Evolutionary conservation across 2,888 invertebrate species (phyloP).

Genomic region (Luperina testacea): DNA sequence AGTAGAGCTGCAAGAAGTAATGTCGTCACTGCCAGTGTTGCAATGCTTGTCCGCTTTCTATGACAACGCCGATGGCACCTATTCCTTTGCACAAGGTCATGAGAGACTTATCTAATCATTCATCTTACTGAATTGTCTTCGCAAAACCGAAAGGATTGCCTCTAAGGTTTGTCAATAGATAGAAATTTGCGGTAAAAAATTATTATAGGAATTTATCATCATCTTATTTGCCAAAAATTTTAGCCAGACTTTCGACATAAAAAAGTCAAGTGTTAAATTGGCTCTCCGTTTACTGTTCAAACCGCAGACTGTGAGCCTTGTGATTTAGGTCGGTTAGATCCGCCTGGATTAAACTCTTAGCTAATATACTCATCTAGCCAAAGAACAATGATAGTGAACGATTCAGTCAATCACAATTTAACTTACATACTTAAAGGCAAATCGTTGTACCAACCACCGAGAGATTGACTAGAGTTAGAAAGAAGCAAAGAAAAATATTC

Average conservation of each 20-base stretch:
- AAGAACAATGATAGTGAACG: background rate
- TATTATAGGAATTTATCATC: background rate
- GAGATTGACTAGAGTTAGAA: background rate
- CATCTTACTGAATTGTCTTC: conserved; percentile 28
- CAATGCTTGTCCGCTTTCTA: conserved; percentile 50
- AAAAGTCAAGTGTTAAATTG: background rate
- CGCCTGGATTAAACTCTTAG: conserved; percentile 7
- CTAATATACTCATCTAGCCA: conserved; percentile 2
- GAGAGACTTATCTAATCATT: conserved; percentile 46
- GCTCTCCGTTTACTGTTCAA: conserved; percentile 14
- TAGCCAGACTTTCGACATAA: background rate
- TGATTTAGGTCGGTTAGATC: conserved; percentile 11
- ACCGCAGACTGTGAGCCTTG: conserved; percentile 24
- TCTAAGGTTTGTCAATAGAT: conserved; percentile 7
- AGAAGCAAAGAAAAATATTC: background rate
- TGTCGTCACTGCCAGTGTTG: conserved; percentile 40
- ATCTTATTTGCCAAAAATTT: background rate
- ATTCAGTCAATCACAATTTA: background rate
- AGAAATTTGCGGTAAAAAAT: conserved; percentile 5
- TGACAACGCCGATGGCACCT: conserved; percentile 46
- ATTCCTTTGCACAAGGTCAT: conserved; percentile 54
- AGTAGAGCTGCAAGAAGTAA: conserved; percentile 30
- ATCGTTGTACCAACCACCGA: background rate
- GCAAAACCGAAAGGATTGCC: conserved; percentile 31
- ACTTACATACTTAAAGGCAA: background rate